Base-by-base conservation (phyloP, 2,797 vertebrate genomes). In the Sciurus vulgaris region DNA sequence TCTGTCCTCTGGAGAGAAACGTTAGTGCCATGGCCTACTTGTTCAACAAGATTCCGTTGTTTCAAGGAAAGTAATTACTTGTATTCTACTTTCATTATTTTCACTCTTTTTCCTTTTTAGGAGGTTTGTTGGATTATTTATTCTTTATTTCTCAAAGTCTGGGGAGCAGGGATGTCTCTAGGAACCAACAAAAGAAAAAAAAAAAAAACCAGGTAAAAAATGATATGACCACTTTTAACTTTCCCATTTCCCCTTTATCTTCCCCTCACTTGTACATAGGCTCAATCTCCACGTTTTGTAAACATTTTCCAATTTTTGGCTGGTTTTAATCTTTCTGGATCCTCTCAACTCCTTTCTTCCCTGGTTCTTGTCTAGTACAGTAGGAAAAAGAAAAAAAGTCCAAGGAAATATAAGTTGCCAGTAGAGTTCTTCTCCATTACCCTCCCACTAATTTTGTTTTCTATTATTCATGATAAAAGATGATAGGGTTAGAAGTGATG, bases 31-130 rank as follows among this genome's bases (percentile, higher is more conserved):
- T 12, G 8, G n/a, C 1, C 77, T 89, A 28, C 38, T 89, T 92
- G 9, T 79, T 82, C n/a, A 38, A 83, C n/a, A 83, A 18, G 44
- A 96, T 90, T 73, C 91, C 7, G 61, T n/a, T 86, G 13, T 82
- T 93, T 90, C 35, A 72, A 93, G 72, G 82, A 69, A 87, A 94
- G 70, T 14, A 77, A 35, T 65, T n/a, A n/a, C 7, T 35, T 82
- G 30, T 15, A 38, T 65, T 92, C 44, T 51, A 49, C 54, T 76
- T 88, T 54, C 65, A 49, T 89, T 76, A 51, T 72, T 76, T 87
- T 47, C 6, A 74, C 41, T 61, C 1, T 70, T 35, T 88, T 86
- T 51, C 44, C 3, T 74, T 94, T 87, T 51, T 10, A 59, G 14
- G 70, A 35, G 4, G 35, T 70, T 91, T 93, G 76, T 28, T 59